Evolutionary conservation across 2,888 invertebrate species (phyloP).

Genomic region (Oscheius onirici): DNA sequence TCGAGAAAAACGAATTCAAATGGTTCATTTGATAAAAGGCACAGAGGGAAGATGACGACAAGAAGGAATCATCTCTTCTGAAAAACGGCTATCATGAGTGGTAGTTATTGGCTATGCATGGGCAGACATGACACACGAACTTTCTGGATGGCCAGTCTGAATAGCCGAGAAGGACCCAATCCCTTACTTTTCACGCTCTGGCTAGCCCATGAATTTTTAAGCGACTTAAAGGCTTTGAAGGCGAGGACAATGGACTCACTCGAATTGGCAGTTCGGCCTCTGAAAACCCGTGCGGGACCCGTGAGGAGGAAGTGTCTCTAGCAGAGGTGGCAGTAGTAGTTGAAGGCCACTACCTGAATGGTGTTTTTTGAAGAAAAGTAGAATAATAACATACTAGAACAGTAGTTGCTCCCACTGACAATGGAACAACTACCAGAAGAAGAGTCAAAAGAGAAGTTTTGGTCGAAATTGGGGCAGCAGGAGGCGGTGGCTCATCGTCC

Average conservation of each 20-base stretch:
- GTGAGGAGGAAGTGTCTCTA: conserved; percentile 30
- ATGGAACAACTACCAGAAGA: conserved; percentile 69
- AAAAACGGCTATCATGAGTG: background rate
- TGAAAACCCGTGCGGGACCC: conserved; percentile 5
- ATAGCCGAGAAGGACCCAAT: background rate
- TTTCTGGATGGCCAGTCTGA: background rate
- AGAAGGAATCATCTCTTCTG: too few species aligned
- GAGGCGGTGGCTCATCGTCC: conserved; percentile 38
- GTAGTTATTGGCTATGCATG: conserved; percentile 7
- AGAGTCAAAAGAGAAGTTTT: conserved; percentile 65
- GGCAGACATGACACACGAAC: background rate
- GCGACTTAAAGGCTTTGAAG: conserved; percentile 18
- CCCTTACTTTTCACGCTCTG: background rate
- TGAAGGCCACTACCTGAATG: conserved; percentile 67
- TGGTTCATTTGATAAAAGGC: too few species aligned
- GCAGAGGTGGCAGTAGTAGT: conserved; percentile 71
- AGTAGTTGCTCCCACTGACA: conserved; percentile 68
- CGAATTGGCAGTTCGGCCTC: conserved; percentile 15
- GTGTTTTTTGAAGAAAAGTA: background rate
- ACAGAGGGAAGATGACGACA: too few species aligned
- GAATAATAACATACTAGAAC: conserved; percentile 49
- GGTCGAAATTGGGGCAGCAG: conserved; percentile 37
- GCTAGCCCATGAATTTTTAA: conserved; percentile 15
- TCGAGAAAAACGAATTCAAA: too few species aligned
- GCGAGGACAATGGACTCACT: conserved; percentile 1